These are phyloP conservation scores for Cerastoderma edule DNA, from an alignment of 2,888 invertebrate genomes.

Conservation along the genomic window DNA sequence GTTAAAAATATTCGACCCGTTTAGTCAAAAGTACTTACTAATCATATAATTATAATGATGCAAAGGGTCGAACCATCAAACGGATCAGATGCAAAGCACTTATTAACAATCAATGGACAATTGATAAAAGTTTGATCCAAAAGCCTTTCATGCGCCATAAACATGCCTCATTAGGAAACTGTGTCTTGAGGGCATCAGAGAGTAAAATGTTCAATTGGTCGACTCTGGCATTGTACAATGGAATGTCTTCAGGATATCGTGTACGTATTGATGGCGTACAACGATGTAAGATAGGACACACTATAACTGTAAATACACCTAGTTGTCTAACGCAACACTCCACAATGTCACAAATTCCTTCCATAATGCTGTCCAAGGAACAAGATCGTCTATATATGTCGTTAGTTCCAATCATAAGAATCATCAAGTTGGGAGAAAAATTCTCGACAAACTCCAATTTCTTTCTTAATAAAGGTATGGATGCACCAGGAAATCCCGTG, in stretches of 20 bases:
- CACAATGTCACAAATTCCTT: too few species aligned
- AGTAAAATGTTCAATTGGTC: too few species aligned
- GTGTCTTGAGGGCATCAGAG: too few species aligned
- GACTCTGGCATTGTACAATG: constrained; percentile 6
- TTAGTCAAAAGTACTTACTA: too few species aligned
- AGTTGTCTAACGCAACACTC: not conserved
- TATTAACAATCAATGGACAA: too few species aligned
- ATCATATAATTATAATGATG: too few species aligned
- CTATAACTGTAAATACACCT: constrained; percentile 9
- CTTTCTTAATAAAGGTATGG: not conserved
- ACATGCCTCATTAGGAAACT: too few species aligned
- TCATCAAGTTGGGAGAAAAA: constrained; percentile 16
- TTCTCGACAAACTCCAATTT: constrained; percentile 4
- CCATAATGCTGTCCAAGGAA: constrained; percentile 1
- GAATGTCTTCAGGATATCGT: constrained; percentile 11
- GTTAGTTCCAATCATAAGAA: constrained; percentile 16
- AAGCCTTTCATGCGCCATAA: constrained; percentile 24
- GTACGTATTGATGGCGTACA: not conserved
- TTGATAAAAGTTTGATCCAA: too few species aligned
- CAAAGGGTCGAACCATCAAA: too few species aligned
- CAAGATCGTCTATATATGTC: constrained; percentile 1
- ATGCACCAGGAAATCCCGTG: constrained; percentile 21
- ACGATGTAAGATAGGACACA: constrained; percentile 14
- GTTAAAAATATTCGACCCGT: too few species aligned
- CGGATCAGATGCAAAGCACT: too few species aligned